Evolutionary conservation across 1,140 invertebrate genomes (phyloP), one percentile per base, ranked within the genome.

Genomic region (Heliconius nattereri): DNA sequence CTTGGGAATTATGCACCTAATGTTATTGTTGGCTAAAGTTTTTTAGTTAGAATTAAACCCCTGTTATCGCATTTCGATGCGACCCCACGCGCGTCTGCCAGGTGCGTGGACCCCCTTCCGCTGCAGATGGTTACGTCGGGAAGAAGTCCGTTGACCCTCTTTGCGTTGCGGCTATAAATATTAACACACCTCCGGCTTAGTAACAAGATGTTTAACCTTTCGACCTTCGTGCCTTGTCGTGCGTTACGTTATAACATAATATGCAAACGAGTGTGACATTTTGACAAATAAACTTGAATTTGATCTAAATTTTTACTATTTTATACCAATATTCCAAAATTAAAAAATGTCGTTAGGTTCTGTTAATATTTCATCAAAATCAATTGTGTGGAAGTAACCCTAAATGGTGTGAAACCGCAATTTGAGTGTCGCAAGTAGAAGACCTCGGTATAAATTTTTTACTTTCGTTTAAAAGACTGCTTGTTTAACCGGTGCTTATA

Each of bases 31-130:
- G 29, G 52, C 52, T 60, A 16, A 70, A 66, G 54, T 54, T 35
- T 29, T n/a, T 35, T 35, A 52, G 13, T 70, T n/a, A 11, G 49
- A 71, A 75, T 57, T 49, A 52, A 66, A 78, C 76, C 85, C 85
- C 84, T 85, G 84, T 85, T 85, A 85, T 86, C 84, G 87, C 82
- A 66, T 81, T 78, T 79, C 85, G 85, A 71, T 79, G 84, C 85
- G 88, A 86, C 89, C 87, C 88, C 87, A 88, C 91, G 89, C 87
- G 84, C 86, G 85, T 85, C 87, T 85, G 86, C 89, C 90, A 91
- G 88, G 90, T 90, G 90, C 74, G 80, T 82, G 79, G 81, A 84
- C 85, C 86, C 89, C 89, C 85, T 91, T 87, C 89, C 87, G 85
- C 82, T 81, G 88, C 90, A 91, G 90, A 89, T 91, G 90, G 81